These are phyloP conservation scores for Gymnosoma rotundatum DNA, from an alignment of 2,888 invertebrate species.

Conservation along the genomic window DNA sequence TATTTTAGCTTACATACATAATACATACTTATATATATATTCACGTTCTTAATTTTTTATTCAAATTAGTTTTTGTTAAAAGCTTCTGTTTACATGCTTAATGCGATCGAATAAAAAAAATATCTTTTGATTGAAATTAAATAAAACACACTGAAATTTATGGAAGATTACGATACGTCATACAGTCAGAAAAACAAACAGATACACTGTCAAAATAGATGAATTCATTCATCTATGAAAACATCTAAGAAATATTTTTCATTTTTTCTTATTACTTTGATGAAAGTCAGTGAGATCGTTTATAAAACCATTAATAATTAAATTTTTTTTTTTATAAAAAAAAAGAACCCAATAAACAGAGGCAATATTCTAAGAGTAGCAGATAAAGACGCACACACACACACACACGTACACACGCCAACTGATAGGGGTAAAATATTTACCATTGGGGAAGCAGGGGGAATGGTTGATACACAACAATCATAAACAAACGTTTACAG, in stretches of 20 bases:
- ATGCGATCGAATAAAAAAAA: slow-evolving; percentile 37
- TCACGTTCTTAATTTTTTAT: slow-evolving; percentile 27
- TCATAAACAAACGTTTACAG: slow-evolving; percentile 26
- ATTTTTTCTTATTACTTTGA: background rate
- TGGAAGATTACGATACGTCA: slow-evolving; percentile 34
- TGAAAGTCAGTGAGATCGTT: background rate
- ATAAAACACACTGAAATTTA: slow-evolving; percentile 1
- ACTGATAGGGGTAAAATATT: no score
- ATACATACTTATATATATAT: no score
- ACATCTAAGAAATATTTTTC: slow-evolving; percentile 8
- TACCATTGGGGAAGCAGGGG: background rate
- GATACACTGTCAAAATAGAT: slow-evolving; percentile 17
- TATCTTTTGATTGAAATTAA: slow-evolving; percentile 41
- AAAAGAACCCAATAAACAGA: background rate
- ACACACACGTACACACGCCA: no score
- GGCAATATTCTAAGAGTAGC: background rate
- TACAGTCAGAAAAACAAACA: slow-evolving; percentile 13
- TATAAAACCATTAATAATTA: background rate
- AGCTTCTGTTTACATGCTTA: slow-evolving; percentile 46
- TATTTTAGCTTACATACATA: background rate
- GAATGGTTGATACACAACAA: background rate
- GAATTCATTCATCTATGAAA: background rate
- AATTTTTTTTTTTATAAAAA: background rate
- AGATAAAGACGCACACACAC: background rate
- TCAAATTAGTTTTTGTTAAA: slow-evolving; percentile 51